Conservation (phyloP, 1,140 invertebrate species). For the Eriocheir sinensis region DNA sequence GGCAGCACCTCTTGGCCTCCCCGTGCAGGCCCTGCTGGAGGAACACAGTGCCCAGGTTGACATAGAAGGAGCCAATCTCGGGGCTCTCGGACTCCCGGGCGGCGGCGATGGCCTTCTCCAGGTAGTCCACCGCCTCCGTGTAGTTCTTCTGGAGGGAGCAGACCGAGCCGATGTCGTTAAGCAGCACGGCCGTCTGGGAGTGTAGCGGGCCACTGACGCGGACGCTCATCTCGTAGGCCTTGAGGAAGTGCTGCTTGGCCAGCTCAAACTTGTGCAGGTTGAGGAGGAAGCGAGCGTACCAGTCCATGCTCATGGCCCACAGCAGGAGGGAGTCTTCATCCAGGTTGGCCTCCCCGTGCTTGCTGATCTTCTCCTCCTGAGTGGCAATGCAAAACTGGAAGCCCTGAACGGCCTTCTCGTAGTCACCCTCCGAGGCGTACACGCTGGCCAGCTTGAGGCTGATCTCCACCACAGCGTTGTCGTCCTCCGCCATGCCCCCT, state of each 20-base stretch:
- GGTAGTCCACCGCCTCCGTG: slow-evolving; percentile 87
- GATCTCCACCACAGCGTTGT: slow-evolving; percentile 89
- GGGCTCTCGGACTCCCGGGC: slow-evolving; percentile 86
- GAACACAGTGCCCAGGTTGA: slow-evolving; percentile 92
- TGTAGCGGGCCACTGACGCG: slow-evolving; percentile 86
- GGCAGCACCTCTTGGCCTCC: slow-evolving; percentile 88
- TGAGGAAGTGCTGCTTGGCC: slow-evolving; percentile 86
- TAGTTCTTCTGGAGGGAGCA: slow-evolving; percentile 86
- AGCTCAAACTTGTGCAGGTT: slow-evolving; percentile 69
- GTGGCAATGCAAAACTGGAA: slow-evolving; percentile 89
- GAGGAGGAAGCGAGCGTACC: slow-evolving; percentile 90
- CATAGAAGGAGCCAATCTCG: slow-evolving; percentile 88
- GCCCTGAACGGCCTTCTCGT: slow-evolving; percentile 87
- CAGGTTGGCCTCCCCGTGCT: slow-evolving; percentile 82
- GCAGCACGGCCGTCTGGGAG: slow-evolving; percentile 89
- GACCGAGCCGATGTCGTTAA: slow-evolving; percentile 93
- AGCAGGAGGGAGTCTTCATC: slow-evolving; percentile 86
- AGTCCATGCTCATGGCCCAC: slow-evolving; percentile 89
- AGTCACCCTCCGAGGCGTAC: slow-evolving; percentile 85
- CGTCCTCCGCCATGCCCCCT: slow-evolving; percentile 86
- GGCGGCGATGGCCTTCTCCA: slow-evolving; percentile 88
- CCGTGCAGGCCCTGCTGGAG: slow-evolving; percentile 87
- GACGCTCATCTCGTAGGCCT: slow-evolving; percentile 86
- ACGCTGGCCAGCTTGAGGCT: slow-evolving; percentile 85
- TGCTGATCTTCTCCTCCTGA: slow-evolving; percentile 82